Conservation (phyloP, 2,113 vertebrate species). For the Corythoichthys intestinalis region DNA sequence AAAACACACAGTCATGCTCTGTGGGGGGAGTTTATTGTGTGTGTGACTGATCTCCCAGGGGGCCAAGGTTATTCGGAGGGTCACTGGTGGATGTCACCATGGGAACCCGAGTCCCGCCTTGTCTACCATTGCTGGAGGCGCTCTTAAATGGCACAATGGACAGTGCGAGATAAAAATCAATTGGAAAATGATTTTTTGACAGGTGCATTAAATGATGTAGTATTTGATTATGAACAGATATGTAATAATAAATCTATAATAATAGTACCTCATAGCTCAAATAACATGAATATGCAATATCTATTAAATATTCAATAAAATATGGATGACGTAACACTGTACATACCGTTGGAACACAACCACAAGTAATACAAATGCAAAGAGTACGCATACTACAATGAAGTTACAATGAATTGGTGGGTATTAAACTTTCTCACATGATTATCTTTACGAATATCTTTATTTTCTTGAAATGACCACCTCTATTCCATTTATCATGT, state of each 20-base stretch:
- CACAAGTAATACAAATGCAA: not conserved
- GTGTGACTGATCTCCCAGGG: slow-evolving; percentile 55
- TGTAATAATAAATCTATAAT: not conserved
- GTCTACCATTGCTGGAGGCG: slow-evolving; percentile 23
- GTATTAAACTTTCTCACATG: no score
- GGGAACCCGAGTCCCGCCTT: slow-evolving; percentile 57
- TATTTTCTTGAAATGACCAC: no score
- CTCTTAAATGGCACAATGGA: slow-evolving; percentile 12
- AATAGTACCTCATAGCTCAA: no score
- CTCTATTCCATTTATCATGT: no score
- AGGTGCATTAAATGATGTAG: no score
- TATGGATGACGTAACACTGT: no score
- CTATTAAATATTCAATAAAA: no score
- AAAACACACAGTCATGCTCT: slow-evolving; percentile 24
- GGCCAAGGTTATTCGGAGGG: slow-evolving; percentile 56
- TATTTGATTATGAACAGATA: no score
- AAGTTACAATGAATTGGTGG: no score
- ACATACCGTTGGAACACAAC: no score
- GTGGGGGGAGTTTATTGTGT: slow-evolving; percentile 16
- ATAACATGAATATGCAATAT: no score
- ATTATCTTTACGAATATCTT: not conserved
- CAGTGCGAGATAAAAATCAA: not conserved
- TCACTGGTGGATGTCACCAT: slow-evolving; percentile 57
- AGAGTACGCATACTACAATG: not conserved
- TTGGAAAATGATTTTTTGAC: not conserved